Evolutionary conservation across 2,888 invertebrate species (phyloP).

Genomic region (Disparrhopalites patrizii): DNA sequence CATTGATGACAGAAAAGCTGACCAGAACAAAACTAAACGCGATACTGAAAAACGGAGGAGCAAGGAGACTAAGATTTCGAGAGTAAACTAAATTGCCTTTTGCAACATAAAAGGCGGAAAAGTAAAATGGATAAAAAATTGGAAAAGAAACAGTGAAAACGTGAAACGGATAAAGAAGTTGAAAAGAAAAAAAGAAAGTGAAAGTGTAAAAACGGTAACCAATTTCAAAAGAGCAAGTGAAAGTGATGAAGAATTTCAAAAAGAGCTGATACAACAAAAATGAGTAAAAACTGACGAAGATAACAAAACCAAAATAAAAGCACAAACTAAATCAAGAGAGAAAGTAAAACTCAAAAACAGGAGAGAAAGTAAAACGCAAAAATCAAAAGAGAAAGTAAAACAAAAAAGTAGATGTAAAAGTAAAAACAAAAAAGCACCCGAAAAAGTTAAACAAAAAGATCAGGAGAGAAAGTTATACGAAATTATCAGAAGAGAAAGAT

Average conservation of each 20-base stretch:
- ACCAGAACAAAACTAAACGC: no score
- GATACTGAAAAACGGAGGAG: no score
- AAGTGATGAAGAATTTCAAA: no score
- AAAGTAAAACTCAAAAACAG: background rate
- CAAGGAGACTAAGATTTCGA: no score
- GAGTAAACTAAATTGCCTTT: no score
- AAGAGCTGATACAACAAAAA: no score
- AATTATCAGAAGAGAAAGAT: background rate
- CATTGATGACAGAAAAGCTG: no score
- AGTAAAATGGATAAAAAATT: no score
- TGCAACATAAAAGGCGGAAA: no score
- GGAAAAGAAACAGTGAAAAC: no score
- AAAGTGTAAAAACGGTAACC: background rate
- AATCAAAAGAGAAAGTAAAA: background rate
- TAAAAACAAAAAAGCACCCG: background rate
- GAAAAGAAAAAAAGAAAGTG: background rate
- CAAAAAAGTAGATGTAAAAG: background rate
- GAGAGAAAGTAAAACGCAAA: background rate
- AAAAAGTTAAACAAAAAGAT: no score
- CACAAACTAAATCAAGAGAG: background rate
- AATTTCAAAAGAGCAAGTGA: no score
- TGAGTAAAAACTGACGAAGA: background rate
- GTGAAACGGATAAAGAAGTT: background rate
- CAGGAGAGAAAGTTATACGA: background rate
- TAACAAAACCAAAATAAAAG: background rate